Evolutionary conservation across 2,888 invertebrate genomes (phyloP), one percentile per base, ranked within the genome.

Genomic region (Plebejus anna): DNA sequence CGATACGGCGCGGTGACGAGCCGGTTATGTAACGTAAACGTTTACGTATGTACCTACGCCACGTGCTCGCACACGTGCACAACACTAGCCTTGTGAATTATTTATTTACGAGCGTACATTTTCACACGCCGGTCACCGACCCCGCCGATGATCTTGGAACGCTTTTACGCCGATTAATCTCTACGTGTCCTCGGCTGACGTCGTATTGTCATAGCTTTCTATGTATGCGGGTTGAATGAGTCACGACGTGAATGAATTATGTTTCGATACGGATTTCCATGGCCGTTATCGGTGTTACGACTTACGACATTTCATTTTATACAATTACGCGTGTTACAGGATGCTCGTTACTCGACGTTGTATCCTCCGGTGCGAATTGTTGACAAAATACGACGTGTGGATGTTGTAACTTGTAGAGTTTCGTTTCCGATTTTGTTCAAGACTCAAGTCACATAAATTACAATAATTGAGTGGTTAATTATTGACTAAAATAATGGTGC

Each of bases 1-100:
- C 89, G 87, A 89, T 89, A 88, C 87, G 85, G 85, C 88, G 87
- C 88, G 90, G 90, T 92, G 93, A 92, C 92, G 93, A 90, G 91
- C 89, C 89, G 90, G 90, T 93, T 92, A 90, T 92, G 91, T 91
- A 92, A 94, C 91, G 91, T 91, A 89, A 93, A 92, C 92, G 92
- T 93, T 93, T 93, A 92, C 90, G 90, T 91, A 91, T 92, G 92
- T 90, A 91, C 90, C 89, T 91, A 90, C 88, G 84, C 88, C 92
- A 93, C 93, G 92, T 81, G 83, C 80, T 88, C 84, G 93, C 92
- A 91, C 90, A 89, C 90, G 88, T 88, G 88, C 88, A 90, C 90
- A 92, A 91, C 91, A 92, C 93, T 92, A 94, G 93, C 93, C 93
- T 94, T 94, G 93, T 94, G 93, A 94, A 93, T 93, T 94, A 94